Conservation (phyloP, 2,888 invertebrate genomes). For the Rhodophaea formosa region DNA sequence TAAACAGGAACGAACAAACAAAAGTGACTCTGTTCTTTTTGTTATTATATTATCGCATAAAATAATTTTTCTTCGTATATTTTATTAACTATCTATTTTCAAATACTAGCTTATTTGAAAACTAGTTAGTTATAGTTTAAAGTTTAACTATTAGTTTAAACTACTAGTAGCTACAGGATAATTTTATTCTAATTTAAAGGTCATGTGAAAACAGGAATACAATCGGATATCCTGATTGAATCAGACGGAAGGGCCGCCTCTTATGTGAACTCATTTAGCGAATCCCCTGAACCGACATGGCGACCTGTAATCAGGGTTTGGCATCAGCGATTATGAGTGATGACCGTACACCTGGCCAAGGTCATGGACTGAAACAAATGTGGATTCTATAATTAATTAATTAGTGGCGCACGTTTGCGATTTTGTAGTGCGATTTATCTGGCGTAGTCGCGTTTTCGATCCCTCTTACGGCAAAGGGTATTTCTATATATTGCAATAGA, state of each 20-base stretch:
- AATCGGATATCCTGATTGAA: constrained; percentile 32
- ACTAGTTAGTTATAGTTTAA: too few relatives aligned
- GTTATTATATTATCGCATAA: too few relatives aligned
- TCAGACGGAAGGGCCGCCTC: constrained; percentile 47
- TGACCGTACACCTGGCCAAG: constrained; percentile 68
- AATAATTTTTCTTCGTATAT: too few relatives aligned
- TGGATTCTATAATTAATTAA: constrained; percentile 55
- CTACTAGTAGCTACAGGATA: neutral
- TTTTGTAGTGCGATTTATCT: constrained; percentile 21
- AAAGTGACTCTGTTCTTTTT: too few relatives aligned
- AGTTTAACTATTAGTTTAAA: too few relatives aligned
- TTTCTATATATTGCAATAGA: too few relatives aligned
- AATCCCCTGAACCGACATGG: constrained; percentile 69
- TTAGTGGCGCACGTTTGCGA: constrained; percentile 26
- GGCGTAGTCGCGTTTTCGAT: too few relatives aligned
- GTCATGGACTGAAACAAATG: constrained; percentile 62
- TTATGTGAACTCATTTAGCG: constrained; percentile 43
- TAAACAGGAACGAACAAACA: too few relatives aligned
- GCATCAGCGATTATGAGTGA: constrained; percentile 63
- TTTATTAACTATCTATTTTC: too few relatives aligned
- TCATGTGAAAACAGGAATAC: constrained; percentile 16
- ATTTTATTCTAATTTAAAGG: constrained; percentile 2
- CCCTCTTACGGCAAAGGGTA: too few relatives aligned
- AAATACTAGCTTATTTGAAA: too few relatives aligned
- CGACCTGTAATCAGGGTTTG: constrained; percentile 61